Evolutionary conservation across 2,113 vertebrate species (phyloP).

Genomic region (Phylloscopus trochiloides): DNA sequence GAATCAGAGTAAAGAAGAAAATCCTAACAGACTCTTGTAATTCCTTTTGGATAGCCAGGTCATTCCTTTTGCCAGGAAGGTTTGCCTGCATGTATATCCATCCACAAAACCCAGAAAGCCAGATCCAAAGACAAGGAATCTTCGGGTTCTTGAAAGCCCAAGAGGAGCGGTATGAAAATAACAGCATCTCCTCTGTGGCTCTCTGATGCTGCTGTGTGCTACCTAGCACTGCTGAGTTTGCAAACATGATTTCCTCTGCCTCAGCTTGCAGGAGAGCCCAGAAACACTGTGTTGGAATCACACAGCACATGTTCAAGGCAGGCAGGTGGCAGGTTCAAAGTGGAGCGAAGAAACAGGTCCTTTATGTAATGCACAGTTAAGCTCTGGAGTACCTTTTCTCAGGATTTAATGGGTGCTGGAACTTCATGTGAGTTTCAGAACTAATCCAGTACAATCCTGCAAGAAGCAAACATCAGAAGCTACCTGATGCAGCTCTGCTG

Average conservation of each 20-base stretch:
- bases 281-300: background rate
- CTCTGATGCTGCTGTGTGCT: background rate
- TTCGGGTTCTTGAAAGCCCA: background rate
- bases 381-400: background rate
- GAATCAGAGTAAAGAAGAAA: background rate
- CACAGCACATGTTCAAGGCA: background rate
- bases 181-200: background rate
- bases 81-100: background rate
- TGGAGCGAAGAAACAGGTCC: background rate
- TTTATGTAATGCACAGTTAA: background rate
- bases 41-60: background rate
- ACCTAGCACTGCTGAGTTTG: background rate
- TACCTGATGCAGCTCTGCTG: background rate
- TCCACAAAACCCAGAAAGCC: background rate
- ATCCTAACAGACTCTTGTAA: background rate
- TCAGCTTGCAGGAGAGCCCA: background rate
- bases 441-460: background rate
- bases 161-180: background rate
- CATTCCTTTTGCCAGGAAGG: background rate
- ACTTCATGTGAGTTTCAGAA: background rate
- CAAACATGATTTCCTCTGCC: background rate
- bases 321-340: slow-evolving; percentile 7
- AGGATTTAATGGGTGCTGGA: background rate
- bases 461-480: background rate
- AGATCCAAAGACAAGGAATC: background rate